Base-by-base conservation (phyloP, 2,113 vertebrate genomes). In the Pelvicachromis taeniatus region DNA sequence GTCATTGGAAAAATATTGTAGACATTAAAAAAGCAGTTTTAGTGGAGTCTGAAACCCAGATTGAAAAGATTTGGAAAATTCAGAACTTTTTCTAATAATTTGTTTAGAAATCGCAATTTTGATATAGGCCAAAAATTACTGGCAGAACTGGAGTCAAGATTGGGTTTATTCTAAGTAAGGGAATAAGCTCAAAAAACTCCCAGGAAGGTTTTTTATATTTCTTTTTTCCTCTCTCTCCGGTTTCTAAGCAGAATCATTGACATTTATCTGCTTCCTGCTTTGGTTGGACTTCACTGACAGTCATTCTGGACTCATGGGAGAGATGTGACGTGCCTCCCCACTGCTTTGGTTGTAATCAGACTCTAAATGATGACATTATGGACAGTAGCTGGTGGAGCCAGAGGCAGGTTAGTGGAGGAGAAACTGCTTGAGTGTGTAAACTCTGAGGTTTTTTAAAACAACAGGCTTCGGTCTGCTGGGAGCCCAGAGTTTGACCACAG, bases 401-500 rank as follows among this genome's bases (percentile, higher is more conserved):
- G 85, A 80, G 85, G 35, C 45, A 40, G 38, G 85, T 89, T 73
- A 77, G 88, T 17, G 53, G 73, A 78, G 85, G 52, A 83, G 80
- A 77, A 89, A 85, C 85, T 78, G 82, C 63, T 40, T 17, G 50
- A 78, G 83, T 86, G 85, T 75, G 73, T 91, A 90, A 90, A 92
- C 86, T 85, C 79, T 84, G 86, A 87, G 91, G 88, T 92, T 86
- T 82, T 12, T 75, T 88, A 65, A 53, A 88, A 91, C 88, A 88
- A 87, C 90, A 87, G 77, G 55, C 78, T 50, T 33, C 13, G 16
- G 83, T 80, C 90, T 89, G 88, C 73, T 85, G 79, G 85, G 81
- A 91, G 85, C 70, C 82, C 80, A 7, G 54, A 73, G 63, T 33
- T n/a, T n/a, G 53, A 90, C 91, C 91, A 78, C 86, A 90, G 86